These are phyloP conservation scores for Willisornis vidua DNA, from an alignment of 2,113 vertebrate genomes.

Conservation along the genomic window DNA sequence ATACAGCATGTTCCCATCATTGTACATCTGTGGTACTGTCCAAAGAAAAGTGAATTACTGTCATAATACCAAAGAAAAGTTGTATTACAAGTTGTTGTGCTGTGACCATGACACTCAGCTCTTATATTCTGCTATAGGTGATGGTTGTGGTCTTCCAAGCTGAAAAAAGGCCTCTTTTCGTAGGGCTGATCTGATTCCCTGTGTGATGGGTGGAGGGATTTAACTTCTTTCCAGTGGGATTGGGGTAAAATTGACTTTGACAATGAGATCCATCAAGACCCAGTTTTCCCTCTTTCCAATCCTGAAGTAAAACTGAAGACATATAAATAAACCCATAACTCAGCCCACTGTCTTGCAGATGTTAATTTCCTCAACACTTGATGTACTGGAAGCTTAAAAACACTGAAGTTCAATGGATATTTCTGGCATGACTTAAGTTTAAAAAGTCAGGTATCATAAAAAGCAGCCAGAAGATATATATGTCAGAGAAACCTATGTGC, in stretches of 20 bases:
- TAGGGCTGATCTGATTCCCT: not conserved
- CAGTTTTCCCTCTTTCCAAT: not conserved
- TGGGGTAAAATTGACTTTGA: not conserved
- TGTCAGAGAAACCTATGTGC: not conserved
- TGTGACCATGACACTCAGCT: not conserved
- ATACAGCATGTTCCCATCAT: fast-evolving
- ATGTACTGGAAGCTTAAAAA: not conserved
- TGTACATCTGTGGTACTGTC: not conserved
- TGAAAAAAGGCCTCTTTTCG: not conserved
- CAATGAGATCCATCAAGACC: not conserved
- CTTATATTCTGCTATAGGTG: not conserved
- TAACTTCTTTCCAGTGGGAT: not conserved
- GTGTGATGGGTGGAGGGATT: not conserved
- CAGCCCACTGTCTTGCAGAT: not conserved
- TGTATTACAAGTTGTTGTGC: not conserved
- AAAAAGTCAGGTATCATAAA: not conserved
- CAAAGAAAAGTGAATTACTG: not conserved
- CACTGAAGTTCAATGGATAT: not conserved
- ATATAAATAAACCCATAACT: not conserved
- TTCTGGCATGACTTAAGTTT: constrained; percentile 17
- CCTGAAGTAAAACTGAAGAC: not conserved
- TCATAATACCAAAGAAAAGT: not conserved
- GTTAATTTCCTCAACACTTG: not conserved
- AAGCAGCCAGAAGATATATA: not conserved
- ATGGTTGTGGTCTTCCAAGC: not conserved